phyloP scores from a whole-genome alignment of 2,113 vertebrate species.

The Eublepharis macularius region DNA sequence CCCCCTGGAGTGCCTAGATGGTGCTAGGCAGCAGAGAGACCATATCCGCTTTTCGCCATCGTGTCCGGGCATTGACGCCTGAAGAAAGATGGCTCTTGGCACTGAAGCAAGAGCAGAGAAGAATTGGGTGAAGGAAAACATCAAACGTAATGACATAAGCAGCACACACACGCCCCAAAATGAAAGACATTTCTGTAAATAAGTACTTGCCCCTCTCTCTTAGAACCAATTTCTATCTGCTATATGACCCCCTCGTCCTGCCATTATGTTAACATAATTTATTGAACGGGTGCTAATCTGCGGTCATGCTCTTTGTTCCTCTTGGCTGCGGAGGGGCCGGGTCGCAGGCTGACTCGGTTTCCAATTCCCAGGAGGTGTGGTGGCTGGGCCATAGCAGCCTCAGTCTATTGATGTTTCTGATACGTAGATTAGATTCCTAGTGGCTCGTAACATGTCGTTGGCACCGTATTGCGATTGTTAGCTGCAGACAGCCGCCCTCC shows the following conservation, averaged over 20 bases:
- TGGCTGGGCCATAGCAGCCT: constrained; percentile 70
- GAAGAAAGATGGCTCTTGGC: background rate
- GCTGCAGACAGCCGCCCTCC: constrained; percentile 72
- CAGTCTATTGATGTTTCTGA: constrained; percentile 61
- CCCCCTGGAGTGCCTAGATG: background rate
- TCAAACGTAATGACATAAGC: background rate
- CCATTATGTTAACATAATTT: constrained; percentile 71
- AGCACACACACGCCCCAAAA: background rate
- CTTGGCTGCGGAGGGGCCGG: constrained; percentile 61
- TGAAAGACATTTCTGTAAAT: constrained; percentile 69
- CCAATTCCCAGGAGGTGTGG: constrained; percentile 63
- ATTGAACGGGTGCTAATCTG: constrained; percentile 80
- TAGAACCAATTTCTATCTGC: constrained; percentile 37
- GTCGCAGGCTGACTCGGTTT: constrained; percentile 76
- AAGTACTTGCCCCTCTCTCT: constrained; percentile 48
- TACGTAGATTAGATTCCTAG: constrained; percentile 75
- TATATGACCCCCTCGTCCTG: constrained; percentile 46
- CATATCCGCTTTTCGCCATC: background rate
- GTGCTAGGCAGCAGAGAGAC: background rate
- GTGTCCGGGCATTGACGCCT: constrained; percentile 19
- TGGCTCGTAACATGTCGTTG: constrained; percentile 71
- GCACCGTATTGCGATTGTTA: constrained; percentile 64
- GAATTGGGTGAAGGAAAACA: background rate
- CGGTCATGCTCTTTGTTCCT: constrained; percentile 49
- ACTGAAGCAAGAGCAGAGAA: background rate